Conservation (phyloP, 2,888 invertebrate genomes). For the Aproaerema taeniolella region DNA sequence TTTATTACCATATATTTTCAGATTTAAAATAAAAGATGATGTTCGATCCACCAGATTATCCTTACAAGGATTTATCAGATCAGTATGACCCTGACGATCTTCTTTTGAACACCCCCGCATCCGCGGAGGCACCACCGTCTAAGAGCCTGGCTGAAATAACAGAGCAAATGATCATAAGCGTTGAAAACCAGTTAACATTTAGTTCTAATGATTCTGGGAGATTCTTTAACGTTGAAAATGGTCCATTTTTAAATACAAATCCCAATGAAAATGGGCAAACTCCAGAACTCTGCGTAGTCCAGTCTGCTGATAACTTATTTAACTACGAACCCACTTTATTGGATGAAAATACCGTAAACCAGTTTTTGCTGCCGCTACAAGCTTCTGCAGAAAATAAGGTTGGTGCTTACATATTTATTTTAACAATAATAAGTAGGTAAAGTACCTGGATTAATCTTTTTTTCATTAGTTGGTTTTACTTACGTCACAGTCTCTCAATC, state of each 20-base stretch:
- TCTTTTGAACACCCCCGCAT: slow-evolving; percentile 28
- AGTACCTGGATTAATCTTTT: no score
- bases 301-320: slow-evolving; percentile 43
- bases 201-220: slow-evolving; percentile 46
- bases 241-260: slow-evolving; percentile 21
- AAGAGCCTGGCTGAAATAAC: slow-evolving; percentile 32
- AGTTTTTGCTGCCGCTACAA: slow-evolving; percentile 58
- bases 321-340: slow-evolving; percentile 57
- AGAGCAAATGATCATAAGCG: slow-evolving; percentile 35
- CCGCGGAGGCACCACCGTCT: slow-evolving; percentile 16
- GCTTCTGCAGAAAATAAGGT: slow-evolving; percentile 23
- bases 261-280: slow-evolving; percentile 26
- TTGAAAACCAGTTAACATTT: slow-evolving; percentile 44
- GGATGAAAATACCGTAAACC: slow-evolving; percentile 64
- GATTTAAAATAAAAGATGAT: slow-evolving; percentile 44
- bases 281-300: slow-evolving; percentile 41
- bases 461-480: no score
- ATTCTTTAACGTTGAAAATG: slow-evolving; percentile 44
- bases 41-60: slow-evolving; percentile 70
- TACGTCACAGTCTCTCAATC: no score
- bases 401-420: no score
- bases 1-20: no score
- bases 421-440: no score
- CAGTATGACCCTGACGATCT: slow-evolving; percentile 51
- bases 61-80: slow-evolving; percentile 59